Evolutionary conservation across 1,140 invertebrate genomes (phyloP).

Genomic region (Drosophila hydei): DNA sequence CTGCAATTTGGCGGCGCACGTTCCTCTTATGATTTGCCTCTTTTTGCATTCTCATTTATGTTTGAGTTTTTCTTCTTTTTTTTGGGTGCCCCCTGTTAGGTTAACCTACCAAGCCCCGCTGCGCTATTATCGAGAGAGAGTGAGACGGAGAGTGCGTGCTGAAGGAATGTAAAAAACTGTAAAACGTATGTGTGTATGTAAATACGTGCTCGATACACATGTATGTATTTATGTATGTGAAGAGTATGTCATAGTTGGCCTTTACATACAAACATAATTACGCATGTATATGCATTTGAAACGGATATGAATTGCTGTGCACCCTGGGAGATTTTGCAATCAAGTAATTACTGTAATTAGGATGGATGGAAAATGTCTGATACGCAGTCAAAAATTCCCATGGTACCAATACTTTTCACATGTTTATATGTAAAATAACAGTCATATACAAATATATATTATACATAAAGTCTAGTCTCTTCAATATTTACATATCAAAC

Average conservation of each 20-base stretch:
- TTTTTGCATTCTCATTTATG: conserved; percentile 79
- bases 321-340: conserved; percentile 80
- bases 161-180: conserved; percentile 55
- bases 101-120: conserved; percentile 41
- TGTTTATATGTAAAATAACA: conserved; percentile 18
- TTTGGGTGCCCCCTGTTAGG: conserved; percentile 42
- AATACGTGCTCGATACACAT: neutral
- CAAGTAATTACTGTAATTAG: conserved; percentile 80
- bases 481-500: conserved; percentile 70
- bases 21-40: conserved; percentile 79
- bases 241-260: conserved; percentile 16
- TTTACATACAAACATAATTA: conserved; percentile 15
- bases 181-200: conserved; percentile 6
- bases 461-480: conserved; percentile 3
- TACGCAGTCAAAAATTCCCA: conserved; percentile 53
- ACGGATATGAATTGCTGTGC: conserved; percentile 49
- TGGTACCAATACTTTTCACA: conserved; percentile 1
- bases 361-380: conserved; percentile 53
- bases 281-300: neutral
- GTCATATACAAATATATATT: too few species aligned
- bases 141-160: conserved; percentile 4
- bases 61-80: conserved; percentile 35
- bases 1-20: conserved; percentile 79
- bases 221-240: conserved; percentile 23
- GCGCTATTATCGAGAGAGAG: conserved; percentile 52